Evolutionary conservation across 2,797 vertebrate genomes (phyloP).

Genomic region (Iguana delicatissima): DNA sequence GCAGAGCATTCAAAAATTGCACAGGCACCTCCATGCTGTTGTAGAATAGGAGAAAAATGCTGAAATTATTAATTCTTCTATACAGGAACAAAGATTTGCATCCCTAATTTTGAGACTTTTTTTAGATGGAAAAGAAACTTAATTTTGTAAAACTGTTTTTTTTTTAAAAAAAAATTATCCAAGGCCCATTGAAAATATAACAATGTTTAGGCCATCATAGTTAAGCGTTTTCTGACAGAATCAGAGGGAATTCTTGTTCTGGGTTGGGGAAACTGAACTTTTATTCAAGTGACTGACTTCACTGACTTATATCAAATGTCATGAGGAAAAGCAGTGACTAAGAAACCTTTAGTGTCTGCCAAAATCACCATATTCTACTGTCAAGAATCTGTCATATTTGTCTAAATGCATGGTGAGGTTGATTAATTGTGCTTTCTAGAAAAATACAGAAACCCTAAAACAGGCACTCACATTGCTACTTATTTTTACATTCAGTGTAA

Average conservation of each 20-base stretch:
- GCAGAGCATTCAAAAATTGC: too few relatives aligned
- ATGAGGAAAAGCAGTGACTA: not conserved
- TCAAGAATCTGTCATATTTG: constrained; percentile 29
- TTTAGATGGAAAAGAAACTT: not conserved
- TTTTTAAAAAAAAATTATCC: not conserved
- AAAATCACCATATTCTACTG: constrained; percentile 13
- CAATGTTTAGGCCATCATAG: not conserved
- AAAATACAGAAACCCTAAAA: not conserved
- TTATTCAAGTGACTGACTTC: not conserved
- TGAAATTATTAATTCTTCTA: too few relatives aligned
- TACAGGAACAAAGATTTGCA: not conserved
- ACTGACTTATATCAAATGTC: not conserved
- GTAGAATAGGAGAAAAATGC: too few relatives aligned
- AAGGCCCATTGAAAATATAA: not conserved
- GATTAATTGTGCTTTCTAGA: constrained; percentile 31
- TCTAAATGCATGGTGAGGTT: constrained; percentile 17
- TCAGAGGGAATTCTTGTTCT: not conserved
- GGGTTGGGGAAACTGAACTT: not conserved
- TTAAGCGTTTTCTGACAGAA: not conserved
- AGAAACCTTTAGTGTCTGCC: constrained; percentile 1
- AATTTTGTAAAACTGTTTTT: not conserved
- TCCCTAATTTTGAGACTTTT: not conserved
- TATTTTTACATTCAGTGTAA: not conserved
- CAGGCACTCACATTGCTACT: not conserved
- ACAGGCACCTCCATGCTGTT: too few relatives aligned